Conservation (phyloP, 2,888 invertebrate species). For the Dynastes hyllus region DNA sequence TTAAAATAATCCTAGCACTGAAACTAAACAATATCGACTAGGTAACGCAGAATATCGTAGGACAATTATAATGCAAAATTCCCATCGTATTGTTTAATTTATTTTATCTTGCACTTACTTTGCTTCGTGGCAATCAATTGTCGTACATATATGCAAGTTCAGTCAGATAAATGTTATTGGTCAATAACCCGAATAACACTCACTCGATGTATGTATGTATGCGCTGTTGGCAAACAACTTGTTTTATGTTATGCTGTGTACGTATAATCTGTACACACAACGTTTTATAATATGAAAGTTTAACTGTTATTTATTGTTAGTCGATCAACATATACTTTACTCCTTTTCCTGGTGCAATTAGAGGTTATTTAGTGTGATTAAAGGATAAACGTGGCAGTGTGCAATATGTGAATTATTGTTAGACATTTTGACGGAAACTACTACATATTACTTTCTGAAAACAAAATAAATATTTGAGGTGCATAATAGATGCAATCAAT, state of each 20-base stretch:
- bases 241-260: slow-evolving; percentile 13
- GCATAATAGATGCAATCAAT: too few species aligned
- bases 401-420: background rate
- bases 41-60: background rate
- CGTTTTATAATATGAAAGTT: slow-evolving; percentile 36
- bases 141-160: slow-evolving; percentile 42
- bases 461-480: too few species aligned
- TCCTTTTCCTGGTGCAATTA: background rate
- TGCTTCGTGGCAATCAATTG: slow-evolving; percentile 41
- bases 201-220: slow-evolving; percentile 19
- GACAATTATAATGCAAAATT: background rate
- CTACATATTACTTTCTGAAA: background rate
- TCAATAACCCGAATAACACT: slow-evolving; percentile 49
- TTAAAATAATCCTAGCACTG: too few species aligned
- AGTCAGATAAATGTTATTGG: slow-evolving; percentile 50
- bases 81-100: slow-evolving; percentile 21
- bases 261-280: background rate
- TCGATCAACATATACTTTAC: slow-evolving; percentile 9
- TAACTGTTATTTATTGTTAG: slow-evolving; percentile 18
- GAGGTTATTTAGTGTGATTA: background rate
- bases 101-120: slow-evolving; percentile 27
- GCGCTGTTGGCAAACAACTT: slow-evolving; percentile 41
- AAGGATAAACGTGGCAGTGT: background rate
- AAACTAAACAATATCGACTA: too few species aligned
- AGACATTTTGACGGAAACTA: background rate